phyloP scores from a whole-genome alignment of 2,888 invertebrate genomes.

The Metopia argyrocephala region DNA sequence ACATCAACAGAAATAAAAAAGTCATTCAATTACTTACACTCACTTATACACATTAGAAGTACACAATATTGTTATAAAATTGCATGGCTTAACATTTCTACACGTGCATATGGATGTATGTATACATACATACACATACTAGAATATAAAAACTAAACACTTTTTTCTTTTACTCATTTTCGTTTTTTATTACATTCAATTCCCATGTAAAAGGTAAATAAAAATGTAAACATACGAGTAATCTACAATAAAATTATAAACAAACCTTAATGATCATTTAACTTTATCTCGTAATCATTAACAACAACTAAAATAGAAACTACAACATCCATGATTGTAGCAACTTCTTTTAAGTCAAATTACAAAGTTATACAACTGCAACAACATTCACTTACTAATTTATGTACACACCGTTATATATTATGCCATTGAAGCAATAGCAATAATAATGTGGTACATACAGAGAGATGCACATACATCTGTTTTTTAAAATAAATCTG shows the following conservation, averaged over 20 bases:
- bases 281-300: not conserved
- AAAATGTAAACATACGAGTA: too few relatives aligned
- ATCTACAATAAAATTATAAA: not conserved
- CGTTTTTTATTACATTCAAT: not conserved
- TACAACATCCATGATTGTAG: too few relatives aligned
- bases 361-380: not conserved
- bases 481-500: too few relatives aligned
- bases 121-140: not conserved
- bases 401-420: not conserved
- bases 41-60: not conserved
- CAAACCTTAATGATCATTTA: not conserved
- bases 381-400: not conserved
- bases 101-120: not conserved
- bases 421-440: not conserved
- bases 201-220: too few relatives aligned
- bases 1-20: too few relatives aligned
- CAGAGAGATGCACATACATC: not conserved
- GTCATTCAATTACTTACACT: too few relatives aligned
- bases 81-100: not conserved
- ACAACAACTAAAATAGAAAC: not conserved
- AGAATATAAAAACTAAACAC: too few relatives aligned
- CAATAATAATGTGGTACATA: not conserved
- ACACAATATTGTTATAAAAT: not conserved
- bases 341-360: too few relatives aligned
- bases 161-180: not conserved